Base-by-base conservation (phyloP, 2,888 invertebrate genomes). In the Dasysyrphus albostriatus region DNA sequence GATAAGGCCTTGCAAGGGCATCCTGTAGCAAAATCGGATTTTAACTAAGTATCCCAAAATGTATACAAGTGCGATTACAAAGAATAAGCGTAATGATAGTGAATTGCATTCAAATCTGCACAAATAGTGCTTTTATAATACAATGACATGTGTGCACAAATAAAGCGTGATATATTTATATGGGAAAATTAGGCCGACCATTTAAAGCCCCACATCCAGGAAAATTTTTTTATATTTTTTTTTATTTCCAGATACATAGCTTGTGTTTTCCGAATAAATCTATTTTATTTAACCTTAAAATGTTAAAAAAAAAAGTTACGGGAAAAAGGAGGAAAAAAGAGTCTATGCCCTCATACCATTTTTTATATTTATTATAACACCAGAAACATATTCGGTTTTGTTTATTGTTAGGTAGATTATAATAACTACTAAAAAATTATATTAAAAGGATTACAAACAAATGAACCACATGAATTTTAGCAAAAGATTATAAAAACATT, bases 71-170 rank as follows among this genome's bases (percentile, higher is more conserved):
- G 67, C 51, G 73, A 63, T 83, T 79, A 83, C 83, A 83, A 83
- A 42, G 61, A 74, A 83, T 72, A 79, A 83, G 83, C 83, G 47
- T 67, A 79, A 83, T 83, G 83, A 74, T 69, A 74, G 74, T 79
- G 74, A 74, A 12, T 77, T 78, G 58, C 51, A 44, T 47, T 83
- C 67, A 34, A 69, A 56, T 34, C 39, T 69, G 54, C 74, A 79
- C 56, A 47, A 42, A 39, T 37, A 61, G 69, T 74, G 37, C 44
- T 74, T 42, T 32, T 75, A 37, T 61, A 74, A 51, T 83, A 73
- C 67, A 83, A 83, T 79, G 83, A 79, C 73, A 83, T 70, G 83
- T 83, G 83, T 83, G 83, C 75, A 75, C 70, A 80, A 49, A 58
- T 70, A 51, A 83, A 83, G 80, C 83, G 65, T 80, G 75, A 80